Evolutionary conservation across 2,888 invertebrate species (phyloP).

Genomic region (Synergus umbraculus): DNA sequence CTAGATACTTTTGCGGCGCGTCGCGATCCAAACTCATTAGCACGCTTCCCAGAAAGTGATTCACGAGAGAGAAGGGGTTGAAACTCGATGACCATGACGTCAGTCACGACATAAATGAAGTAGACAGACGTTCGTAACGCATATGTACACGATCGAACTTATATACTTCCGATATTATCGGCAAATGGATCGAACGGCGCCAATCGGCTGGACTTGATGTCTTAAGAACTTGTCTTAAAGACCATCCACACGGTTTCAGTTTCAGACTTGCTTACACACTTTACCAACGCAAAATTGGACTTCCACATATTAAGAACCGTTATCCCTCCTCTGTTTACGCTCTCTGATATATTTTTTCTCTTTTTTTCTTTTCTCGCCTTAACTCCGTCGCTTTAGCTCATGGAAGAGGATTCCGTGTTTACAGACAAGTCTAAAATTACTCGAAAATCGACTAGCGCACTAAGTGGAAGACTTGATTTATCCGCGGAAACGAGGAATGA

Average conservation of each 20-base stretch:
- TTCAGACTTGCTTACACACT: background rate
- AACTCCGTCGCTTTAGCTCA: constrained; percentile 21
- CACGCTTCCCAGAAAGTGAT: constrained; percentile 41
- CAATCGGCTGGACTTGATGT: constrained; percentile 48
- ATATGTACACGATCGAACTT: constrained; percentile 45
- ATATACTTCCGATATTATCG: constrained; percentile 52
- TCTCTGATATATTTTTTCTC: constrained; percentile 17
- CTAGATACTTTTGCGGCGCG: constrained; percentile 23
- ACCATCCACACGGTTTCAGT: constrained; percentile 9
- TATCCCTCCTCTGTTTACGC: constrained; percentile 35
- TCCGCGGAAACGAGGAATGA: constrained; percentile 1
- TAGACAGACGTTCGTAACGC: constrained; percentile 37
- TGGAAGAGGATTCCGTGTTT: background rate
- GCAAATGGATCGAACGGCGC: constrained; percentile 53
- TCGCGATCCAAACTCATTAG: constrained; percentile 35
- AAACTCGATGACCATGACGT: constrained; percentile 41
- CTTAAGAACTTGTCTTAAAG: constrained; percentile 48
- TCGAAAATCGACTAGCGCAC: constrained; percentile 5
- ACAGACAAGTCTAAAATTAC: constrained; percentile 11
- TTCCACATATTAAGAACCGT: background rate
- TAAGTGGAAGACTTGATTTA: constrained; percentile 19
- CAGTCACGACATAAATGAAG: constrained; percentile 31
- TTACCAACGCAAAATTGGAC: background rate
- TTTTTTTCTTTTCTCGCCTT: constrained; percentile 31
- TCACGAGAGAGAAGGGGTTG: constrained; percentile 38